Evolutionary conservation across 1,140 invertebrate species (phyloP).

Genomic region (Drosophila willistoni): DNA sequence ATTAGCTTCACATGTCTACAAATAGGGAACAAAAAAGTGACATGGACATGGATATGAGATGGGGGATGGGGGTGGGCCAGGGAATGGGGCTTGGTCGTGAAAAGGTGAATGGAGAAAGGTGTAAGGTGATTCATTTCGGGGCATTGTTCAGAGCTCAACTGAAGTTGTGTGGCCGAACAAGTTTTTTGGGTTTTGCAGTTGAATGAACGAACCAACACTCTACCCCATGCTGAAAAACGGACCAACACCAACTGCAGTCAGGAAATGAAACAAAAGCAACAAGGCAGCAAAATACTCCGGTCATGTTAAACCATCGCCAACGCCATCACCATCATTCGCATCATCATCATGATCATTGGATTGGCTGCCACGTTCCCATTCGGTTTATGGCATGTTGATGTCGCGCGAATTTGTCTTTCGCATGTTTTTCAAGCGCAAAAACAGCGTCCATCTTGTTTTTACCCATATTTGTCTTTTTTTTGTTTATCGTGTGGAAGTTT

Average conservation of each 20-base stretch:
- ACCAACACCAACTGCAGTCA: constrained; percentile 19
- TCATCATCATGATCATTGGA: constrained; percentile 10
- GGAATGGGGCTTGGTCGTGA: background rate
- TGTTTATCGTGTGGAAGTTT: background rate
- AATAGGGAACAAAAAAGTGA: constrained; percentile 1
- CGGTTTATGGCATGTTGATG: constrained; percentile 27
- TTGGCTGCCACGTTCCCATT: constrained; percentile 5
- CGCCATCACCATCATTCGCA: constrained; percentile 6
- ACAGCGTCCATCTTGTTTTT: constrained; percentile 15
- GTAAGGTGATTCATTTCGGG: constrained; percentile 15
- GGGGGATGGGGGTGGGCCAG: background rate
- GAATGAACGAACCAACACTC: constrained; percentile 11
- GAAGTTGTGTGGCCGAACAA: constrained; percentile 28
- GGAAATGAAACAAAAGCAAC: constrained; percentile 37
- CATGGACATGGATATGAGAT: background rate
- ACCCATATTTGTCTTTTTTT: background rate
- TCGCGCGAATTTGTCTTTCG: constrained; percentile 34
- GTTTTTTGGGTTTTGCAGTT: constrained; percentile 50
- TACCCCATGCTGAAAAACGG: background rate
- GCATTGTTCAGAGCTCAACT: constrained; percentile 23
- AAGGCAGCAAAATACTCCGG: constrained; percentile 19
- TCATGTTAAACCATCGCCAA: constrained; percentile 5
- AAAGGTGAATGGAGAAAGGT: background rate
- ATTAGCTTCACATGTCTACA: constrained; percentile 48
- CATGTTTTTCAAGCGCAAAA: constrained; percentile 39